Evolutionary conservation across 2,113 vertebrate species (phyloP).

Genomic region (Pogona vitticeps): DNA sequence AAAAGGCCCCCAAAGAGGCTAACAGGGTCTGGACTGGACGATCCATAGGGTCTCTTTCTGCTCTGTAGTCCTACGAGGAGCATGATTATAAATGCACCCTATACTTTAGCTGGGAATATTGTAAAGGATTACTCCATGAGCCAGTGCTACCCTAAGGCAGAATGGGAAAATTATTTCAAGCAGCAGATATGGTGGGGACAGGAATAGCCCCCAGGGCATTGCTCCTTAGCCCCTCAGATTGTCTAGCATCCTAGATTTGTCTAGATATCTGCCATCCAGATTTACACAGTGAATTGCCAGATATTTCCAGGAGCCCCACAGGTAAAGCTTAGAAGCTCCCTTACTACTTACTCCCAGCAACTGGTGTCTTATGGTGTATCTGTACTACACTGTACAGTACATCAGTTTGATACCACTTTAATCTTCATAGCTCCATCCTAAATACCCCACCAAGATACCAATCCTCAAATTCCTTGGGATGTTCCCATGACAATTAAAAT

Average conservation of each 20-base stretch:
- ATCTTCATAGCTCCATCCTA: too few relatives aligned
- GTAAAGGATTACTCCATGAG: neutral
- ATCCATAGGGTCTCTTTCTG: too few relatives aligned
- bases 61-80: too few relatives aligned
- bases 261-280: too few relatives aligned
- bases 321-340: neutral
- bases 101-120: neutral
- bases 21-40: too few relatives aligned
- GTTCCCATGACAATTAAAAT: too few relatives aligned
- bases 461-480: too few relatives aligned
- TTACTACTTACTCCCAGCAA: neutral
- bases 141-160: neutral
- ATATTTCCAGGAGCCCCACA: neutral
- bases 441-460: too few relatives aligned
- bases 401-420: too few relatives aligned
- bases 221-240: neutral
- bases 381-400: too few relatives aligned
- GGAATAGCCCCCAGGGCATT: neutral
- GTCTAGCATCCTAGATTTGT: neutral
- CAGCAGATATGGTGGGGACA: neutral
- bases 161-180: neutral
- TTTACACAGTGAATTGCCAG: neutral
- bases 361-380: neutral
- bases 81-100: too few relatives aligned
- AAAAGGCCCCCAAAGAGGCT: neutral